Evolutionary conservation across 2,888 invertebrate genomes (phyloP), one percentile per base, ranked within the genome.

Genomic region (Eilema griseolum): DNA sequence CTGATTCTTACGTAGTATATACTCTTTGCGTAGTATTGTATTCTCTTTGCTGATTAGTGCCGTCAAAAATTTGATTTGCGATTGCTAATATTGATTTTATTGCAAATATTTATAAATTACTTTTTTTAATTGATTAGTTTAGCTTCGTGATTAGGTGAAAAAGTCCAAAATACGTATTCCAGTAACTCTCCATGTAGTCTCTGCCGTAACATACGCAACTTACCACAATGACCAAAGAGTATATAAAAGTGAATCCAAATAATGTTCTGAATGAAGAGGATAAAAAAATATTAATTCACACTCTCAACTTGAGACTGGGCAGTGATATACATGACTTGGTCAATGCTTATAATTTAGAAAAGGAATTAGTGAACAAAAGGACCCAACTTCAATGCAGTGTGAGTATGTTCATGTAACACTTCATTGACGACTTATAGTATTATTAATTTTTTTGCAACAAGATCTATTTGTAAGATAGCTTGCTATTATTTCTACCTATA

Each of bases 261-360:
- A 81, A 68, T 4, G 70, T n/a, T n/a, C n/a, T 84, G 78, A 72
- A 80, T 73, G 91, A 92, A 70, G 92, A 94, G 57, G 81, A 87
- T 2, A 95, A 95, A 87, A 94, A 92, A 84, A 90, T 87, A 80
- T 95, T 96, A 83, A 92, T 96, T 86, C 92, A 93, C 85, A 90
- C 89, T 70, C 84, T 94, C 31, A 93, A 94, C 81, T 70, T 88
- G 41, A 90, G 86, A 83, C 89, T 95, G 76, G 95, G 94, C 46
- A 81, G 84, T 66, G 93, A 95, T 86, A 89, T 95, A 41, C 90
- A 90, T 78, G 89, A 92, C 77, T 84, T 94, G 75, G 69, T 74
- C 20, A 83, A 79, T 73, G 87, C 90, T 37, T 85, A 87, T 71
- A 83, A 87, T 68, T 67, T 92, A 74, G 89, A 93, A 87, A 84